These are phyloP conservation scores for Scaptomyza reducta DNA, from an alignment of 2,888 invertebrate species.

Conservation along the genomic window DNA sequence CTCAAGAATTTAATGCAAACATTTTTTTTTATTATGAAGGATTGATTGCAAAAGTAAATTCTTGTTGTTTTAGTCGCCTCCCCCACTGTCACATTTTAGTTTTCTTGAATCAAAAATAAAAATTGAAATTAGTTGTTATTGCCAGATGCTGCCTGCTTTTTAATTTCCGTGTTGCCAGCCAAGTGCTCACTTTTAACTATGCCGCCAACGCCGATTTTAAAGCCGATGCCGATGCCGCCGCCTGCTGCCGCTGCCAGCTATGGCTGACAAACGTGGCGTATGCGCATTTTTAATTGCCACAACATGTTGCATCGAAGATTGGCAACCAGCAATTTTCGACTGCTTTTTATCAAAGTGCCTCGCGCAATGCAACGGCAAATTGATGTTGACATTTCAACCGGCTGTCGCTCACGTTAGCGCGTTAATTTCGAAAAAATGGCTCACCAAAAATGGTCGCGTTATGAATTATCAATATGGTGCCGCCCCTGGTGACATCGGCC, in stretches of 20 bases:
- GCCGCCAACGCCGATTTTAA: conserved; percentile 44
- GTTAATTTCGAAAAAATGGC: conserved; percentile 73
- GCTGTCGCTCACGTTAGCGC: conserved; percentile 58
- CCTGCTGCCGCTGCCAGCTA: conserved; percentile 18
- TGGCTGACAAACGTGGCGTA: conserved; percentile 62
- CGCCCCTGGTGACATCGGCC: conserved; percentile 61
- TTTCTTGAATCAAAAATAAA: conserved; percentile 25
- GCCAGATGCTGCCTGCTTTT: conserved; percentile 59
- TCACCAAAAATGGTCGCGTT: conserved; percentile 69
- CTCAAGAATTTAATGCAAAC: background rate
- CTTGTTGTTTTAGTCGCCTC: conserved; percentile 14
- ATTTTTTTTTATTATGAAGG: too few species aligned
- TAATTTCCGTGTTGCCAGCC: conserved; percentile 69
- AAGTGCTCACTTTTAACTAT: conserved; percentile 60
- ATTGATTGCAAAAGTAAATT: background rate
- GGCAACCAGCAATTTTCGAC: conserved; percentile 57
- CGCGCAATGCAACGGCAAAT: conserved; percentile 62
- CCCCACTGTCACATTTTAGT: conserved; percentile 12
- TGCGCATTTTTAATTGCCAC: conserved; percentile 78
- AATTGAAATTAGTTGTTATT: conserved; percentile 56
- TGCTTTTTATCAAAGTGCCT: conserved; percentile 57
- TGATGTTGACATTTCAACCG: conserved; percentile 76
- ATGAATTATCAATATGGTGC: conserved; percentile 75
- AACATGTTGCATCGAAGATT: conserved; percentile 73
- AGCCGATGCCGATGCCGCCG: conserved; percentile 41